Base-by-base conservation (phyloP, 2,888 invertebrate genomes). In the Gisinianus flammeolus region DNA sequence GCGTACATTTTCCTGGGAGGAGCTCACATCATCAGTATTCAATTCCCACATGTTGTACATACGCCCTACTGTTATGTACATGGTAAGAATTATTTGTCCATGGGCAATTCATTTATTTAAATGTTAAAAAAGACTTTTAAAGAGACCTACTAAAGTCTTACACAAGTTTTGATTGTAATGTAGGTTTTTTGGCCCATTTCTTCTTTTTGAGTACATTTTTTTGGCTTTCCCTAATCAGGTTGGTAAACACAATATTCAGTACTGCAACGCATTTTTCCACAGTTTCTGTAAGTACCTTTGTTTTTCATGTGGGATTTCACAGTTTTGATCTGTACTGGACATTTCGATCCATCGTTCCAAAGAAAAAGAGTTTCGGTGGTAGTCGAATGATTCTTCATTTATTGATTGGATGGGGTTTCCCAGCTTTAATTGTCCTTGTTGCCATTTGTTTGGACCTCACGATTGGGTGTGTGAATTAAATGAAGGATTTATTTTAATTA, bases 291-390 rank as follows among this genome's bases (percentile, higher is more conserved):
- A n/a, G n/a, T n/a, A n/a, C n/a, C n/a, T n/a, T n/a, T n/a, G n/a
- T n/a, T n/a, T n/a, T n/a, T n/a, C n/a, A n/a, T n/a, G n/a, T n/a
- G n/a, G n/a, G n/a, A n/a, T 78, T 83, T 12, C 78, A 82, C 33
- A 81, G 80, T 28, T 81, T 81, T 74, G 81, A 83, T 66, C 70
- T 83, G 35, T 83, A 81, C 76, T 81, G 79, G 30, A 82, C 82
- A 66, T 83, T 83, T 71, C 82, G 80, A 78, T 82, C 77, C 12
- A 44, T 77, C n/a, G 58, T 31, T 2, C 77, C 70, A 1, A n/a
- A 70, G 16, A 54, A 33, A 33, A 69, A 64, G 30, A 58, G 5
- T 0, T 10, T 24, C 30, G 33, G 22, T n/a, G 54, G 33, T 8
- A n/a, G 30, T 33, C 58, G 71, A n/a, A 33, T 77, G 64, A 0